Percentiles rank a stretch among this genome's conserved stretches.
phyloP scores from a whole-genome alignment of 2,888 invertebrate genomes.

The Thalpophila matura region DNA sequence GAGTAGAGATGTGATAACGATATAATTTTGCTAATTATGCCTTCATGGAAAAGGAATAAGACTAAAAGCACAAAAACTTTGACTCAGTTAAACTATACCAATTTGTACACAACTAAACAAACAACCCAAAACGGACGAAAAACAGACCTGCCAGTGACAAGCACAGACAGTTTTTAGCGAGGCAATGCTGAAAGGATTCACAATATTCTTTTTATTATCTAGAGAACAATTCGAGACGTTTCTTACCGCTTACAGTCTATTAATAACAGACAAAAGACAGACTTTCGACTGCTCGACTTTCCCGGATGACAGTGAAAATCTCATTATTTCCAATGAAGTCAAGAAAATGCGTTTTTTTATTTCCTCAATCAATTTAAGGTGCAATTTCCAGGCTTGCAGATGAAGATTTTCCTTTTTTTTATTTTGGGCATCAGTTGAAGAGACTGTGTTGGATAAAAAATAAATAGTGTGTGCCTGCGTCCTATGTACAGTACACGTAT shows the following conservation, averaged over 20 bases:
- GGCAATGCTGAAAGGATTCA: neutral
- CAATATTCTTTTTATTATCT: constrained; percentile 2
- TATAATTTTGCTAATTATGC: no score
- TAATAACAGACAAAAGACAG: constrained; percentile 5
- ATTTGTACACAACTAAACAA: neutral
- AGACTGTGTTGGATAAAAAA: no score
- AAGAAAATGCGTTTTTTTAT: neutral
- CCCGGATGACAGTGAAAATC: neutral
- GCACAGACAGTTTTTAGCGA: neutral
- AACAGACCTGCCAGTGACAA: neutral
- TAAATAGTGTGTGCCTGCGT: no score
- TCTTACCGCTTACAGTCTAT: neutral
- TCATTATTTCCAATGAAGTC: constrained; percentile 2
- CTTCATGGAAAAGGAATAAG: no score
- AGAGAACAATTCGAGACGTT: neutral
- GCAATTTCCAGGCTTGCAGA: no score
- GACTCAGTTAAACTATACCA: neutral
- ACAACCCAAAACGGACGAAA: neutral
- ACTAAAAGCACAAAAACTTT: no score
- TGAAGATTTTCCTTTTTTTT: no score
- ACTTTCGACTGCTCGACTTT: neutral
- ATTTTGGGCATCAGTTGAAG: no score
- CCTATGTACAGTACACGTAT: no score
- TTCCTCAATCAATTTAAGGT: neutral
- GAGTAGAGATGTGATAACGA: no score